Conservation (phyloP, 2,797 vertebrate genomes). For the Oryzias dopingdopingensis region DNA sequence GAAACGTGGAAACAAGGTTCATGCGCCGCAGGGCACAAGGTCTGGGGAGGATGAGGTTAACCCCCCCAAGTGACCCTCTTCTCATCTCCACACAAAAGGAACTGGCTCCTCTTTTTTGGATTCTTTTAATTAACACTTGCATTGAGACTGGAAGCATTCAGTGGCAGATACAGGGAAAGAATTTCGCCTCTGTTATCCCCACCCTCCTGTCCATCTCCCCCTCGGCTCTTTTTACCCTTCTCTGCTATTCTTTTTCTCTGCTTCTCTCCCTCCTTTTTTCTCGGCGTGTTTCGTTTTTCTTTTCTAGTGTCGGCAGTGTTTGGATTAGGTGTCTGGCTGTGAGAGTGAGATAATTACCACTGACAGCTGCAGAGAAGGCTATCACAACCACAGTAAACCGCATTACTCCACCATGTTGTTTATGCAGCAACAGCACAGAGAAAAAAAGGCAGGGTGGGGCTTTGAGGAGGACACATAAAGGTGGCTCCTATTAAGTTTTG, state of each 20-base stretch:
- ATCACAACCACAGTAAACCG: slow-evolving; percentile 75
- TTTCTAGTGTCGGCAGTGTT: slow-evolving; percentile 73
- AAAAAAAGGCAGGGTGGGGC: not conserved
- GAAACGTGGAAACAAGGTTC: slow-evolving; percentile 73
- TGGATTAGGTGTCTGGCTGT: slow-evolving; percentile 78
- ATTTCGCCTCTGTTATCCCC: slow-evolving; percentile 58
- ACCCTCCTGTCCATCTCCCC: slow-evolving; percentile 42
- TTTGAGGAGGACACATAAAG: slow-evolving; percentile 37
- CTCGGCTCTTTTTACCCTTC: slow-evolving; percentile 54
- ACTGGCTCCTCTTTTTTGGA: slow-evolving; percentile 81
- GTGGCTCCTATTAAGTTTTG: slow-evolving; percentile 10
- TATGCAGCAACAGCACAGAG: slow-evolving; percentile 63
- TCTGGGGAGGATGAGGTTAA: slow-evolving; percentile 74
- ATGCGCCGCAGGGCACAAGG: slow-evolving; percentile 72
- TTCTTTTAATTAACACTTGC: slow-evolving; percentile 88
- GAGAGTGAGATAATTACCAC: slow-evolving; percentile 97
- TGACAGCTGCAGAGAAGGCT: slow-evolving; percentile 95
- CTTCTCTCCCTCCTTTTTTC: slow-evolving; percentile 62
- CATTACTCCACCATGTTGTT: slow-evolving; percentile 81
- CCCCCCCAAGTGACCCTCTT: slow-evolving; percentile 71
- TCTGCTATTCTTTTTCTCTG: slow-evolving; percentile 55
- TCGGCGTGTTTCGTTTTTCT: slow-evolving; percentile 67
- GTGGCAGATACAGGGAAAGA: slow-evolving; percentile 70
- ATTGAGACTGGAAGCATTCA: slow-evolving; percentile 76
- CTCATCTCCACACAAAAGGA: slow-evolving; percentile 79